phyloP scores from a whole-genome alignment of 2,888 invertebrate species.

The Prosopocoilus inquinatus region DNA sequence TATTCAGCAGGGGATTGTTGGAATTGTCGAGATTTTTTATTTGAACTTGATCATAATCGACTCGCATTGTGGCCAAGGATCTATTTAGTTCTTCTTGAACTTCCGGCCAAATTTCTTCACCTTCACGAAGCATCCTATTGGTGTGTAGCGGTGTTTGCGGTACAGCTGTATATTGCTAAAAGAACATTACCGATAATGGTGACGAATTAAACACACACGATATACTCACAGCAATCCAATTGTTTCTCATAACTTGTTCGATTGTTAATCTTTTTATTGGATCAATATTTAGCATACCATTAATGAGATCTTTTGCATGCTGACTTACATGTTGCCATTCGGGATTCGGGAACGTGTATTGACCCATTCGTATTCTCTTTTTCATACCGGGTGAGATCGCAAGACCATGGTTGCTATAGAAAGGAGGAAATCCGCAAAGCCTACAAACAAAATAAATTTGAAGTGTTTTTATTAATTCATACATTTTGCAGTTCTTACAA shows the following conservation, averaged over 20 bases:
- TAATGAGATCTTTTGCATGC: slow-evolving; percentile 94
- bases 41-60: slow-evolving; percentile 94
- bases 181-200: slow-evolving; percentile 19
- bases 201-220: slow-evolving; percentile 53
- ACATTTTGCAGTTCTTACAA: slow-evolving; percentile 59
- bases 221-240: slow-evolving; percentile 78
- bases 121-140: slow-evolving; percentile 82
- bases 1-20: slow-evolving; percentile 88
- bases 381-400: slow-evolving; percentile 99
- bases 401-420: slow-evolving; percentile 95
- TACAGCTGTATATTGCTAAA: slow-evolving; percentile 71
- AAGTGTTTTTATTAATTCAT: neutral
- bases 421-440: slow-evolving; percentile 97
- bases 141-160: slow-evolving; percentile 96
- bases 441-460: slow-evolving; percentile 39
- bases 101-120: slow-evolving; percentile 92
- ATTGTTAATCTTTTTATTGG: slow-evolving; percentile 87
- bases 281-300: slow-evolving; percentile 91
- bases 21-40: slow-evolving; percentile 91
- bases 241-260: slow-evolving; percentile 83
- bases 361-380: slow-evolving; percentile 90
- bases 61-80: slow-evolving; percentile 96
- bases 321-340: slow-evolving; percentile 94
- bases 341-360: slow-evolving; percentile 95
- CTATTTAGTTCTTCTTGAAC: slow-evolving; percentile 99